Conservation (phyloP, 2,888 invertebrate species). For the Leptopilina drosophilae region DNA sequence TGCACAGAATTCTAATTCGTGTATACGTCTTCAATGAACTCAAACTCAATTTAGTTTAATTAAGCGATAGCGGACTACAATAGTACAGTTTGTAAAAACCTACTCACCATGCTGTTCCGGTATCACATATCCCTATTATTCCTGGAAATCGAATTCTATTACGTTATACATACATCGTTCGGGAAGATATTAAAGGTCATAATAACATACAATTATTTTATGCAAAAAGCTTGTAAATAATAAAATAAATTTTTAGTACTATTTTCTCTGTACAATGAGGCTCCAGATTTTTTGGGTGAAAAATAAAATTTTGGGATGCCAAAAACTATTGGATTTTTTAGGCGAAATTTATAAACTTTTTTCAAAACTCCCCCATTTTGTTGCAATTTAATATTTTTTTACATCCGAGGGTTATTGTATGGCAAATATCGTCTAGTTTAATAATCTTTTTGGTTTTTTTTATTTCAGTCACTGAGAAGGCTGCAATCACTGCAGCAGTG, state of each 20-base stretch:
- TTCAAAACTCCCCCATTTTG: too few relatives aligned
- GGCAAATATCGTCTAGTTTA: too few relatives aligned
- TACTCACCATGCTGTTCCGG: neutral
- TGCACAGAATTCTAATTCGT: neutral
- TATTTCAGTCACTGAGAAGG: too few relatives aligned
- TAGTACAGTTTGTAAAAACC: neutral
- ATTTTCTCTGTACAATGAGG: too few relatives aligned
- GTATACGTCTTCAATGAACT: neutral
- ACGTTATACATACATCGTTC: neutral
- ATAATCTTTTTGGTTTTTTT: too few relatives aligned
- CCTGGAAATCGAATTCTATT: neutral
- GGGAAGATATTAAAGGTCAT: neutral
- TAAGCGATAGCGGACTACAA: neutral
- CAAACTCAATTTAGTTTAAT: slow-evolving; percentile 1
- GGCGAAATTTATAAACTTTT: too few relatives aligned
- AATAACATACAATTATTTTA: slow-evolving; percentile 3
- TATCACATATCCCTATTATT: slow-evolving; percentile 7
- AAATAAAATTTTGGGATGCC: too few relatives aligned
- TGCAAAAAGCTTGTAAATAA: neutral
- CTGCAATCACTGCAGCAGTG: too few relatives aligned
- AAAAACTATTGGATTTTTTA: too few relatives aligned
- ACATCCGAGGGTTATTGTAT: too few relatives aligned
- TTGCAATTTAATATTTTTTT: too few relatives aligned
- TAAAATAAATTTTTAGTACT: neutral
- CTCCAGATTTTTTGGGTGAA: too few relatives aligned